Percentiles rank a stretch among this genome's conserved stretches.
Evolutionary conservation across 1,140 invertebrate species (phyloP).

Genomic region (Trinorchestia longiramus): DNA sequence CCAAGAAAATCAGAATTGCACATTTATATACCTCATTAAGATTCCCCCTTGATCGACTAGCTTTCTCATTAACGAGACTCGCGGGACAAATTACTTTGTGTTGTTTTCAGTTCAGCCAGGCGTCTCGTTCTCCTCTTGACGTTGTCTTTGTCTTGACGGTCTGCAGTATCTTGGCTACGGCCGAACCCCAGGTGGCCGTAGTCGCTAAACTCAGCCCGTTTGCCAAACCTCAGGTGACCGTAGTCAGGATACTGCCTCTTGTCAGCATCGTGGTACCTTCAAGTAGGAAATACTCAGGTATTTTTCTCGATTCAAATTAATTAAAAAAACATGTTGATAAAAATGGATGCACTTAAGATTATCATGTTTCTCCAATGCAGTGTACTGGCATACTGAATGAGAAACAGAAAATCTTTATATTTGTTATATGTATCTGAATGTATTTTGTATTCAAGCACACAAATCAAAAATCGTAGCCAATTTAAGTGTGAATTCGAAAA

Average conservation of each 20-base stretch:
- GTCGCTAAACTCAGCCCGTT: slow-evolving; percentile 64
- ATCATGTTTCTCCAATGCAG: background rate
- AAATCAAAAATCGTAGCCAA: background rate
- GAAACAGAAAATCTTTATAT: background rate
- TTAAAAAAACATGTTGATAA: background rate
- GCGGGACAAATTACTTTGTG: background rate
- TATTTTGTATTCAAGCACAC: background rate
- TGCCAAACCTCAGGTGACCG: slow-evolving; percentile 67
- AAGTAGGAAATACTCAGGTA: background rate
- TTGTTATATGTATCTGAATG: background rate
- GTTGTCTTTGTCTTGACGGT: background rate
- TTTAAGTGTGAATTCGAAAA: too few species aligned
- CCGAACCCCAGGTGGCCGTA: slow-evolving; percentile 68
- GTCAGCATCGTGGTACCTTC: slow-evolving; percentile 56
- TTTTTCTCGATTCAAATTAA: background rate
- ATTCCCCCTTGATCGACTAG: background rate
- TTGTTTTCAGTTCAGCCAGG: background rate
- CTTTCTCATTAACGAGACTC: background rate
- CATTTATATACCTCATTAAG: background rate
- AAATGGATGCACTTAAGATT: background rate
- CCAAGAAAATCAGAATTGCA: background rate
- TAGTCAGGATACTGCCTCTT: slow-evolving; percentile 67
- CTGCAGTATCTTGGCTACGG: slow-evolving; percentile 44
- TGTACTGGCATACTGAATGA: background rate
- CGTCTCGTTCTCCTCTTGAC: background rate